Evolutionary conservation across 1,140 invertebrate species (phyloP).

Genomic region (Cydia pomonella): DNA sequence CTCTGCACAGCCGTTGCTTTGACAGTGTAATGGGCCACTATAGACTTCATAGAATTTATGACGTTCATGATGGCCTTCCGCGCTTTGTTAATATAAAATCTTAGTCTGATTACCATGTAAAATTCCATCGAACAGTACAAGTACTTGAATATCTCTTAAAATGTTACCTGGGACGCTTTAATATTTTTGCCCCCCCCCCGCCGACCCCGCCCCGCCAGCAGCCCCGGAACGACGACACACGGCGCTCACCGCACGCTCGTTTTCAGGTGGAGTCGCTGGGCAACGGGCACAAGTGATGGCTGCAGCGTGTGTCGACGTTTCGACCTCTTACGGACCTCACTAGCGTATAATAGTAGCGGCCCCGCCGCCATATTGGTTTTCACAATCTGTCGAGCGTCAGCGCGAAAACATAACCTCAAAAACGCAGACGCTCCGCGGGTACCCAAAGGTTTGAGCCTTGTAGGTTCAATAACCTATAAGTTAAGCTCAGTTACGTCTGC

Average conservation of each 20-base stretch:
- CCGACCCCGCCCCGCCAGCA: too few species aligned
- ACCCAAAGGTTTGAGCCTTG: not conserved
- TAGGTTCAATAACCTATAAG: not conserved
- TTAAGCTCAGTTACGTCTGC: conserved; percentile 8
- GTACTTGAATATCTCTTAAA: too few species aligned
- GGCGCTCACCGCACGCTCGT: conserved; percentile 64
- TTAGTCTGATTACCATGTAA: too few species aligned
- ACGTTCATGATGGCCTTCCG: too few species aligned
- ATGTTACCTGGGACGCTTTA: not conserved
- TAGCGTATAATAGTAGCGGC: conserved; percentile 66
- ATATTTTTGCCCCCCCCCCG: too few species aligned
- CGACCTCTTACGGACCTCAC: conserved; percentile 74
- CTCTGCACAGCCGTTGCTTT: too few species aligned
- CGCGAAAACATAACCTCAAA: not conserved
- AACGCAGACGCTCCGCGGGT: not conserved
- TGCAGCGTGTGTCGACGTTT: conserved; percentile 76
- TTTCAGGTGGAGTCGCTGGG: conserved; percentile 73
- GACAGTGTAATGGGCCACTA: too few species aligned
- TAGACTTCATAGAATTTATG: too few species aligned
- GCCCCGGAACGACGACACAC: conserved; percentile 78
- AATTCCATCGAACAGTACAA: too few species aligned
- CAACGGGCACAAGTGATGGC: conserved; percentile 72
- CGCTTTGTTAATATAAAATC: too few species aligned
- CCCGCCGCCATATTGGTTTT: conserved; percentile 35
- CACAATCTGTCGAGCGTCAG: not conserved